Evolutionary conservation across 2,113 vertebrate species (phyloP), one percentile per base, ranked within the genome.

Genomic region (Hiodon alosoides): DNA sequence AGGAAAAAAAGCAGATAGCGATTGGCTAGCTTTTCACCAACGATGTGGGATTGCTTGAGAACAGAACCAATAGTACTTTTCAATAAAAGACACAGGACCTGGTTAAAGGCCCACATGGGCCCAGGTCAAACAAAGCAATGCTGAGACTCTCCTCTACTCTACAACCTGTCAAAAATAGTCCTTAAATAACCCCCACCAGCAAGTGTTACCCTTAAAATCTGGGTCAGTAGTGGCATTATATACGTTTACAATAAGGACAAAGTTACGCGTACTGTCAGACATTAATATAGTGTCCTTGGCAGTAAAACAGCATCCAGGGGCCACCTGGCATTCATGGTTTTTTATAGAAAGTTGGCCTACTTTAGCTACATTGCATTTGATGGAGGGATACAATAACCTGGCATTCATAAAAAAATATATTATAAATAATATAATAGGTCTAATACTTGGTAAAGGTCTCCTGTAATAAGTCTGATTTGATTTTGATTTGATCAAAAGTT

Each of bases 1-100:
- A 72, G 52, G n/a, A n/a, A 62, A 79, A 71, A 75, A 71, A 79
- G 73, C 75, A 74, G 68, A 64, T 72, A 13, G 71, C 78, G 53
- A 72, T 70, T 70, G 80, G 76, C 55, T 70, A 51, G 52, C 46
- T 52, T 7, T 54, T 16, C 17, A 6, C 57, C 61, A 17, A 50
- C 17, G 52, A 47, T 62, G 17, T 7, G n/a, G 16, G 47, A 46
- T 14, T 16, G 14, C 10, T 68, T 46, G 50, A 48, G 48, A 7
- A n/a, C 13, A 72, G 10, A 71, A 4, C 67, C 14, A 13, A 53
- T 11, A 69, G 67, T 14, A 52, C 6, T 10, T 5, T 64, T n/a
- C 55, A 64, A 67, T 2, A 47, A 65, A 64, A 62, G 8, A 73
- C 54, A 50, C 2, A 68, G 16, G 48, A 46, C 14, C 46, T 3